Evolutionary conservation across 1,140 invertebrate genomes (phyloP).

Genomic region (Tetraneura akinire): DNA sequence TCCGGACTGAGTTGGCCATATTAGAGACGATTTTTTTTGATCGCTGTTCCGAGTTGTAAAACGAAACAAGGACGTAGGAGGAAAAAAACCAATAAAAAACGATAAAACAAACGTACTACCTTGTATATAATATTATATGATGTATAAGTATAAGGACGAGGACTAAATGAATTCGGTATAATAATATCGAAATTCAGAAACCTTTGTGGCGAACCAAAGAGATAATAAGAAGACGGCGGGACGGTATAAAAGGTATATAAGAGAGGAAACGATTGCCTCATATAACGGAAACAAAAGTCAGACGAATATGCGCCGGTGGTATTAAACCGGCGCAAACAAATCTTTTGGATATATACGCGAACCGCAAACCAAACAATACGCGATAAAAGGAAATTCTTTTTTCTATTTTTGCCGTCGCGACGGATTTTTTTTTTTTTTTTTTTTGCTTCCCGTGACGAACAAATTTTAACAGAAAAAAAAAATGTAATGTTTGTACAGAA

Average conservation of each 20-base stretch:
- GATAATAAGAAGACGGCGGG: not conserved
- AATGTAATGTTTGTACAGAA: not conserved
- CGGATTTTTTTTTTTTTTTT: too few relatives aligned
- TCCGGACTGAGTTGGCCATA: too few relatives aligned
- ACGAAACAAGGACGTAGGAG: too few relatives aligned
- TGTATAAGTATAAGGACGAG: not conserved
- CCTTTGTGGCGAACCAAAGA: not conserved
- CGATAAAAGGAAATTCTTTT: conserved; percentile 31
- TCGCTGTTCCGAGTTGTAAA: too few relatives aligned
- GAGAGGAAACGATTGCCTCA: not conserved
- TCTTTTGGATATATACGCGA: conserved; percentile 22
- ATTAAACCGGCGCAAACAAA: conserved; percentile 35
- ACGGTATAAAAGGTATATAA: not conserved
- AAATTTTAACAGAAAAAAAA: conserved; percentile 16
- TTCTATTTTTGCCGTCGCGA: not conserved
- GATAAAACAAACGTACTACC: not conserved
- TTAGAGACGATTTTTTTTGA: too few relatives aligned
- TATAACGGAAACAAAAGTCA: conserved; percentile 27
- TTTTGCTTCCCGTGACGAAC: not conserved
- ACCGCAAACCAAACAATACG: conserved; percentile 32
- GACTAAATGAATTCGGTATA: conserved; percentile 7
- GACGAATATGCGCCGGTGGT: not conserved
- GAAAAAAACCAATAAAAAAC: too few relatives aligned
- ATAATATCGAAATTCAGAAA: not conserved
- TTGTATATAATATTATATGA: not conserved